Evolutionary conservation across 2,797 vertebrate genomes (phyloP).

Genomic region (Lepus oiostolus): DNA sequence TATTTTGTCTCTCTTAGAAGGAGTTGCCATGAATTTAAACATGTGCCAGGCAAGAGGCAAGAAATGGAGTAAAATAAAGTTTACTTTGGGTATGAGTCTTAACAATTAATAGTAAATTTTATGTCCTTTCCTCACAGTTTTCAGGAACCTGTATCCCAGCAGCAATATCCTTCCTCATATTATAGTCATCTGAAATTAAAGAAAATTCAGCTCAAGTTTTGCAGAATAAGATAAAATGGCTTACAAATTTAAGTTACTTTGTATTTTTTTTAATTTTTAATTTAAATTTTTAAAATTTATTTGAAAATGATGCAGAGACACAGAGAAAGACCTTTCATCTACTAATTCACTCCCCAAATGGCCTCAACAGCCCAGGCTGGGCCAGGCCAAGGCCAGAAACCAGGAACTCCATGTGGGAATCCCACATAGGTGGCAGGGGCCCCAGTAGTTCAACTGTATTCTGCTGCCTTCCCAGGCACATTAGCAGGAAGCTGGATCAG

Average conservation of each 20-base stretch:
- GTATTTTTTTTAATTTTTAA: too few relatives aligned
- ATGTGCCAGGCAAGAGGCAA: neutral
- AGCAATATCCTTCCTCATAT: neutral
- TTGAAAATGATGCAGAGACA: too few relatives aligned
- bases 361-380: too few relatives aligned
- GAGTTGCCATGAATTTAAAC: slow-evolving; percentile 53
- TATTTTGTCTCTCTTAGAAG: slow-evolving; percentile 42
- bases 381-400: too few relatives aligned
- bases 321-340: too few relatives aligned
- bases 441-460: too few relatives aligned
- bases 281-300: too few relatives aligned
- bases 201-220: slow-evolving; percentile 50
- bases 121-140: neutral
- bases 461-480: too few relatives aligned
- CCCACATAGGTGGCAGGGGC: too few relatives aligned
- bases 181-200: neutral
- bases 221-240: neutral
- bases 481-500: too few relatives aligned
- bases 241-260: slow-evolving; percentile 40
- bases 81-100: neutral
- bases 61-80: slow-evolving; percentile 13
- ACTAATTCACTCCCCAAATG: too few relatives aligned
- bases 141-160: neutral
- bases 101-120: neutral
- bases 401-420: too few relatives aligned